Base-by-base conservation (phyloP, 2,113 vertebrate genomes). In the Ardeotis arabs region DNA sequence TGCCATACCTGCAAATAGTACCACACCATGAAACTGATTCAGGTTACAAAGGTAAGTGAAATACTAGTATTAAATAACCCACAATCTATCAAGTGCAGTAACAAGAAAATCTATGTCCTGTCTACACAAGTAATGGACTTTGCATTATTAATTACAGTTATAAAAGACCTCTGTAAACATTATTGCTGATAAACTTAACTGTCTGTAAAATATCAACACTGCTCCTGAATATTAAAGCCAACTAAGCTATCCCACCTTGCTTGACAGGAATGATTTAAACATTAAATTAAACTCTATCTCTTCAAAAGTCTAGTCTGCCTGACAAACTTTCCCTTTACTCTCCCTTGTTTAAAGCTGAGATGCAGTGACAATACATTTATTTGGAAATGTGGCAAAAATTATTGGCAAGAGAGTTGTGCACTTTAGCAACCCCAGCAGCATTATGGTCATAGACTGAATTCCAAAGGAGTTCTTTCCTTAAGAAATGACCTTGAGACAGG, bases 401-500 rank as follows among this genome's bases (percentile, higher is more conserved):
- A 79, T 39, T 7, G 14, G 25, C 35, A 75, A 62, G 28, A n/a
- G 31, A 84, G 74, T 3, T 37, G 11, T 28, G 58, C 45, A n/a
- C 63, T 69, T 18, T 2, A 85, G 70, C 44, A 92, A 47, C 12
- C 29, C 22, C 70, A 83, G 12, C 35, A 94, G 49, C 0, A 0
- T 25, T 28, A n/a, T 0, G 0, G 21, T n/a, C 78, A 68, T 7
- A n/a, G 35, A 50, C 12, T 14, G 35, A 78, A 75, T 87, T 91
- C 82, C 84, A 91, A 72, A 76, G 78, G 53, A 79, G 68, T 64
- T 81, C 74, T 24, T 79, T 58, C 91, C 64, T 84, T 29, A 44
- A 73, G 53, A 27, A 91, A 59, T 19, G 87, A 93, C 95, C 91
- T 96, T 95, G 84, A 89, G 39, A 47, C 8, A 79, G 39, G 60